phyloP scores from a whole-genome alignment of 2,797 vertebrate species.

The Pangasius sanitwongsei region DNA sequence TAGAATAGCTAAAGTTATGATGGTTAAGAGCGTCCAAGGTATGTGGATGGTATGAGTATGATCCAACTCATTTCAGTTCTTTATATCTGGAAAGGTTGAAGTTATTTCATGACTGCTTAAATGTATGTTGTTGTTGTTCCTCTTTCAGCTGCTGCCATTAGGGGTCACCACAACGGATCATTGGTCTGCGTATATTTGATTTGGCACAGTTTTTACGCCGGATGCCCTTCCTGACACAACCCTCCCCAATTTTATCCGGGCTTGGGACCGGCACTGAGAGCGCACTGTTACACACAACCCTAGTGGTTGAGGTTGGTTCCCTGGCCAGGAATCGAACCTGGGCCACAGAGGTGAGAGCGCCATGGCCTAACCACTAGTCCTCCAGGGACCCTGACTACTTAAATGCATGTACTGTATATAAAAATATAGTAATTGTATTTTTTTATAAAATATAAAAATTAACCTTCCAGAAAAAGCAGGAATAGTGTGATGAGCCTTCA shows the following conservation, averaged over 20 bases:
- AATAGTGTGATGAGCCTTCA: not conserved
- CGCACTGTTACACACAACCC: too few species aligned
- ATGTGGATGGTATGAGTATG: not conserved
- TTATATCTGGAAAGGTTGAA: not conserved
- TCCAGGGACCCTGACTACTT: not conserved
- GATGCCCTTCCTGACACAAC: too few species aligned
- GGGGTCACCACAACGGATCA: too few species aligned
- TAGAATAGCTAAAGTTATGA: not conserved
- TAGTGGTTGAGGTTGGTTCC: too few species aligned
- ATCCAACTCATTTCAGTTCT: not conserved
- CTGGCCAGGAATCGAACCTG: too few species aligned
- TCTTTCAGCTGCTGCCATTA: too few species aligned
- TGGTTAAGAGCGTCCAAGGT: not conserved
- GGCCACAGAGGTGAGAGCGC: too few species aligned
- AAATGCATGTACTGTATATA: not conserved
- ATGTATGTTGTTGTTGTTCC: not conserved
- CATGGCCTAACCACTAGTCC: too few species aligned
- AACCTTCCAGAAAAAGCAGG: not conserved
- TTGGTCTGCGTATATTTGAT: too few species aligned
- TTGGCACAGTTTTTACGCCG: too few species aligned
- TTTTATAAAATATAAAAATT: not conserved
- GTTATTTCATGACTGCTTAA: not conserved
- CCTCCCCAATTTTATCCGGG: too few species aligned
- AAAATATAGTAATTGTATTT: not conserved
- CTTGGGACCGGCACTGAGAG: too few species aligned